A percentile compares a stretch with the other conserved stretches of the same genome.
phyloP scores from a whole-genome alignment of 1,140 invertebrate genomes.

The Ceratina australensis region DNA sequence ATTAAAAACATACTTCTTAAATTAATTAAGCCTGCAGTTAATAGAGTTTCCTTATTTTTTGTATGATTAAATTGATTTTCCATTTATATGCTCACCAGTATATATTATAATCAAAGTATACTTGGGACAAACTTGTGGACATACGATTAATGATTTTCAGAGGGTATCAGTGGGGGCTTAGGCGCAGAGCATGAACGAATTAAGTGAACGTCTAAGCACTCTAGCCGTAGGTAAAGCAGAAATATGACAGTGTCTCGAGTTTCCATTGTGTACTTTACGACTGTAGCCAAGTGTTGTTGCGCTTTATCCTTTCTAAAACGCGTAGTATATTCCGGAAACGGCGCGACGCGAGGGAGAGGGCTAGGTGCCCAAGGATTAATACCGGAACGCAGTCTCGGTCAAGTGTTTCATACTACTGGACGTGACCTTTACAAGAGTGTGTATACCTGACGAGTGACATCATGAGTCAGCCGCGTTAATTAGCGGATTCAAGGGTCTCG shows the following conservation, averaged over 20 bases:
- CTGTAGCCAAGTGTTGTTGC: not conserved
- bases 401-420: slow-evolving; percentile 40
- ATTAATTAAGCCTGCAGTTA: too few species aligned
- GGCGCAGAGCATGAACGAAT: slow-evolving; percentile 23
- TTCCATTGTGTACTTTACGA: slow-evolving; percentile 35
- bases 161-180: not conserved
- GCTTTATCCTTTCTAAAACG: not conserved
- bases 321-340: slow-evolving; percentile 21
- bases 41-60: too few species aligned
- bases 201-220: slow-evolving; percentile 35
- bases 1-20: too few species aligned
- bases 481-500: slow-evolving; percentile 53
- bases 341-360: slow-evolving; percentile 2
- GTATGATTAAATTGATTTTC: too few species aligned
- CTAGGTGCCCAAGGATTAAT: slow-evolving; percentile 29
- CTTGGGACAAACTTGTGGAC: not conserved
- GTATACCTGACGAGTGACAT: slow-evolving; percentile 48
- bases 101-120: not conserved
- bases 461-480: slow-evolving; percentile 57
- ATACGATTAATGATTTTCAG: not conserved
- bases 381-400: slow-evolving; percentile 21
- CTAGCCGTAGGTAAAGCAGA: not conserved
- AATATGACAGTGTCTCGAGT: slow-evolving; percentile 20
- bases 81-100: not conserved
- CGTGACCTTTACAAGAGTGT: slow-evolving; percentile 46